phyloP scores from a whole-genome alignment of 2,888 invertebrate genomes.

The Perizoma affinitatum region DNA sequence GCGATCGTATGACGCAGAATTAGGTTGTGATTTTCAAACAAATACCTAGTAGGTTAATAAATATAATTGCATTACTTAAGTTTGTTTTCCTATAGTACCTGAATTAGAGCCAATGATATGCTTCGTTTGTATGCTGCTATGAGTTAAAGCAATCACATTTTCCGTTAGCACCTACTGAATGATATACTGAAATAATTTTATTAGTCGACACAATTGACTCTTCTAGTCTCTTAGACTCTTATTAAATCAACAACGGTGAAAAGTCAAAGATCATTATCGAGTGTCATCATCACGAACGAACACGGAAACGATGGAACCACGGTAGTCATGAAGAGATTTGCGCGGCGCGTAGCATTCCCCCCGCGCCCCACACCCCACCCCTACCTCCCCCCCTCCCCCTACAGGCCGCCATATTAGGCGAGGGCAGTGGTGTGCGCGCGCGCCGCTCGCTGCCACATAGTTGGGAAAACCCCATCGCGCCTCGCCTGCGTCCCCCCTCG shows the following conservation, averaged over 20 bases:
- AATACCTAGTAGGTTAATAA: too few relatives aligned
- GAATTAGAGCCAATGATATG: too few relatives aligned
- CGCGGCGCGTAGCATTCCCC: constrained; percentile 4
- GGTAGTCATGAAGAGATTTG: constrained; percentile 18
- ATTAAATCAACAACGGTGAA: constrained; percentile 1
- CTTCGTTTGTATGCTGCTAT: too few relatives aligned
- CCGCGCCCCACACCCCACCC: background rate
- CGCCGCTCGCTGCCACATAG: constrained; percentile 62
- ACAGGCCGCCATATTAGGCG: constrained; percentile 64
- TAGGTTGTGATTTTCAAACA: constrained; percentile 6
- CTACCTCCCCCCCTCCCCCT: too few relatives aligned
- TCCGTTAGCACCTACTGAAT: background rate
- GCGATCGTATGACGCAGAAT: constrained; percentile 11
- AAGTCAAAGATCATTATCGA: constrained; percentile 4
- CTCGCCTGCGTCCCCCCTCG: constrained; percentile 33
- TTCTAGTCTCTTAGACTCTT: background rate
- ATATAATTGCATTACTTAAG: too few relatives aligned
- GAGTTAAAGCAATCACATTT: too few relatives aligned
- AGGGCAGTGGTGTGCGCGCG: constrained; percentile 53
- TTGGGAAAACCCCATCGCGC: constrained; percentile 78
- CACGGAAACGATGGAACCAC: constrained; percentile 66
- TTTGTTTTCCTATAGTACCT: constrained; percentile 24
- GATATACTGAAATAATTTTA: too few relatives aligned
- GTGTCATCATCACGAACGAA: constrained; percentile 3
- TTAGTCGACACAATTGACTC: background rate